phyloP scores from a whole-genome alignment of 2,888 invertebrate genomes.

The Spodoptera littoralis region DNA sequence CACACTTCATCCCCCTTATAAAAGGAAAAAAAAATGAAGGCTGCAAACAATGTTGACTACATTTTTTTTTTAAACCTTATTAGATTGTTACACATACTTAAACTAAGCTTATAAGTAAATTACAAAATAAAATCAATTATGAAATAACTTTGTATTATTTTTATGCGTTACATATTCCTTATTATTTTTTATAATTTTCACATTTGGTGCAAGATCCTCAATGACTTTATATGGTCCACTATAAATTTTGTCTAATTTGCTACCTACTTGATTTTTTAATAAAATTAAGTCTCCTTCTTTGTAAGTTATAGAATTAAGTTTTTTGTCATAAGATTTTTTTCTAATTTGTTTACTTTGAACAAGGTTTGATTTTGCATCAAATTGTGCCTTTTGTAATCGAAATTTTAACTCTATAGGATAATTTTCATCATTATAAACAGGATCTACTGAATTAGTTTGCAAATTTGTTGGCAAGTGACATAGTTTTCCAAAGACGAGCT shows the following conservation, averaged over 20 bases:
- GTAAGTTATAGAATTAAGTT: conserved; percentile 3
- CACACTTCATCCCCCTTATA: too few relatives aligned
- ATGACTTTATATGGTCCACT: conserved; percentile 22
- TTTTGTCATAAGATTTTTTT: conserved; percentile 9
- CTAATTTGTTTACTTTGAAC: conserved; percentile 6
- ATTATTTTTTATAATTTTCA: conserved; percentile 20
- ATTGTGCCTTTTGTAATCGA: conserved; percentile 14
- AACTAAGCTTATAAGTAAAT: too few relatives aligned
- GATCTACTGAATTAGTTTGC: conserved; percentile 3
- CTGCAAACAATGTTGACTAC: too few relatives aligned
- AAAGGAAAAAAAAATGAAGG: too few relatives aligned
- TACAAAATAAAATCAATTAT: too few relatives aligned
- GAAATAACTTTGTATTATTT: too few relatives aligned
- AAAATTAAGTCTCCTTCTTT: conserved; percentile 14
- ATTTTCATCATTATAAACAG: conserved; percentile 17
- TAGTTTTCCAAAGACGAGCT: conserved; percentile 15
- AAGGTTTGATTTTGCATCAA: conserved; percentile 19
- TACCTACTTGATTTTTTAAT: conserved; percentile 18
- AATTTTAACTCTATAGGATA: conserved; percentile 22
- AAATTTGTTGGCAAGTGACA: conserved; percentile 8
- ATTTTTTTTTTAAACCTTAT: too few relatives aligned
- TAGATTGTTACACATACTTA: too few relatives aligned
- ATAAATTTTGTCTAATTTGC: conserved; percentile 16
- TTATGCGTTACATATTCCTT: not conserved
- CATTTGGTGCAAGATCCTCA: conserved; percentile 20